phyloP scores from a whole-genome alignment of 1,140 invertebrate species.

The Leptinotarsa texana region DNA sequence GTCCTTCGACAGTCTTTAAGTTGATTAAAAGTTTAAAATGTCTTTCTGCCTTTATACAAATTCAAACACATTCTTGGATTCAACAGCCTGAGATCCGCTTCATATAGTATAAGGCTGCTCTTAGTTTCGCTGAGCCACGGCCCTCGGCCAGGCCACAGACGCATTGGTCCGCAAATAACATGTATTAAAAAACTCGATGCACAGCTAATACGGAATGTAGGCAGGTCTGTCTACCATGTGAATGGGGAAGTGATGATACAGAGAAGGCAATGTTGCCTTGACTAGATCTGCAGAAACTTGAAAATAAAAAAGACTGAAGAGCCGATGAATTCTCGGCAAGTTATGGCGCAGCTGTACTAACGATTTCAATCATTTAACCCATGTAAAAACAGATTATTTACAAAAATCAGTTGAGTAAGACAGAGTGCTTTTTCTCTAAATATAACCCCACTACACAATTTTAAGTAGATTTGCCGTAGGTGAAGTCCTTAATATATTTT shows the following conservation, averaged over 20 bases:
- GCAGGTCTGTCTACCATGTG: slow-evolving; percentile 40
- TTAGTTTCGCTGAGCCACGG: slow-evolving; percentile 45
- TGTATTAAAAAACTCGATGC: slow-evolving; percentile 43
- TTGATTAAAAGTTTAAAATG: no score
- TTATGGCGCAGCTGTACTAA: slow-evolving; percentile 44
- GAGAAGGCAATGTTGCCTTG: slow-evolving; percentile 36
- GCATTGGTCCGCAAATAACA: slow-evolving; percentile 53
- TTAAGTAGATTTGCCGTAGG: background rate
- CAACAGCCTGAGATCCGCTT: no score
- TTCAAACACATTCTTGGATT: no score
- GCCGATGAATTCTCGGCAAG: slow-evolving; percentile 39
- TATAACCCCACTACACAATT: background rate
- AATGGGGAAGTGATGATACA: slow-evolving; percentile 30
- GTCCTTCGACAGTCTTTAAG: no score
- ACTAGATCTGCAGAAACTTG: slow-evolving; percentile 45
- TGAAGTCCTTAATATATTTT: background rate
- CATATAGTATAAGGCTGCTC: slow-evolving; percentile 35
- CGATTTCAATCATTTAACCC: background rate
- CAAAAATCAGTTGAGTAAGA: background rate
- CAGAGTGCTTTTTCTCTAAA: no score
- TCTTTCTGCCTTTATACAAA: no score
- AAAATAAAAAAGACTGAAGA: slow-evolving; percentile 22
- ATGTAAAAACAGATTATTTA: slow-evolving; percentile 9
- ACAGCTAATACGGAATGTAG: slow-evolving; percentile 49
- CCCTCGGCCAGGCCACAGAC: slow-evolving; percentile 37